Evolutionary conservation across 2,888 invertebrate species (phyloP).

Genomic region (Eumerus sabulonum): DNA sequence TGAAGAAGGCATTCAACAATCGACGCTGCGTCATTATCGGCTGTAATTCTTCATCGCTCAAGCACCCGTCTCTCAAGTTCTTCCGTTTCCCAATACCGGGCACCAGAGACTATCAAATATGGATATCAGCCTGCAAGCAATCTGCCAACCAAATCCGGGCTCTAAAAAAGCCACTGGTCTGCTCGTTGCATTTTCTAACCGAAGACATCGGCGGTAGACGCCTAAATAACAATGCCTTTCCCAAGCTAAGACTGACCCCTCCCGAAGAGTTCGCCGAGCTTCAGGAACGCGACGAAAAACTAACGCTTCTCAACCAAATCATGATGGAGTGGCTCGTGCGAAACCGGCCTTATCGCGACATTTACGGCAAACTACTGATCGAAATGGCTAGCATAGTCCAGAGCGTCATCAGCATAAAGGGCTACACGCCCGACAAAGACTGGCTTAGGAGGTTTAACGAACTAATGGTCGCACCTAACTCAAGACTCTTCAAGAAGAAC

Average conservation of each 20-base stretch:
- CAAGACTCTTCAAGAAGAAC: slow-evolving; percentile 70
- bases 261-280: slow-evolving; percentile 75
- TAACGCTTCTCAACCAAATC: slow-evolving; percentile 76
- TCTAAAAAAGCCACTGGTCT: slow-evolving; percentile 76
- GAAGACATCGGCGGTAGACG: slow-evolving; percentile 75
- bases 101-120: slow-evolving; percentile 75
- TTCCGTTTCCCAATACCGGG: slow-evolving; percentile 77
- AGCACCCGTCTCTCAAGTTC: slow-evolving; percentile 76
- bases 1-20: too few species aligned
- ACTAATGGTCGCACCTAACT: slow-evolving; percentile 29
- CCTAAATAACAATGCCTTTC: slow-evolving; percentile 74
- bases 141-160: slow-evolving; percentile 76
- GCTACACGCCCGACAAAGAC: slow-evolving; percentile 73
- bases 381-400: slow-evolving; percentile 44
- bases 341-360: slow-evolving; percentile 68
- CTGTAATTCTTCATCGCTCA: slow-evolving; percentile 76
- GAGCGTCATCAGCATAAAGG: slow-evolving; percentile 37
- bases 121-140: slow-evolving; percentile 77
- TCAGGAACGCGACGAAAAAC: slow-evolving; percentile 75
- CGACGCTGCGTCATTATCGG: slow-evolving; percentile 76
- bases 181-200: slow-evolving; percentile 76
- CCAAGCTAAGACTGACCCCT: slow-evolving; percentile 74
- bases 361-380: slow-evolving; percentile 48
- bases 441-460: slow-evolving; percentile 77
- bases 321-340: slow-evolving; percentile 77